phyloP scores from a whole-genome alignment of 2,797 vertebrate genomes.

The Sebastes cheni region DNA sequence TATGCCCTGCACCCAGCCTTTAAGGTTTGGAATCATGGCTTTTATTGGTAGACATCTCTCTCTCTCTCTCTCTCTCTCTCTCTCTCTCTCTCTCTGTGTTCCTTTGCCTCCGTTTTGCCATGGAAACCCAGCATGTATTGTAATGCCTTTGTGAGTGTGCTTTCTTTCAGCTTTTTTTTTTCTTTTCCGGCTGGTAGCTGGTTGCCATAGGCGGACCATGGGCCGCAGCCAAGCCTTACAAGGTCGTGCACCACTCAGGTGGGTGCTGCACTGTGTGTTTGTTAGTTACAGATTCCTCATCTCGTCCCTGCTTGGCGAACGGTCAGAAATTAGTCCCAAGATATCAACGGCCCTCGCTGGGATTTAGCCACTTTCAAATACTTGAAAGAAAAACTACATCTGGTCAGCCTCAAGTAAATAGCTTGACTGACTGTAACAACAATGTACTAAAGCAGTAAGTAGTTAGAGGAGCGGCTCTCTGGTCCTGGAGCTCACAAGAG shows the following conservation, averaged over 20 bases:
- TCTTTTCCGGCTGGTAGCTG: constrained; percentile 59
- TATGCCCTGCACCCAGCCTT: constrained; percentile 36
- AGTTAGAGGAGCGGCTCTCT: constrained; percentile 19
- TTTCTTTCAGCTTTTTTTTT: constrained; percentile 49
- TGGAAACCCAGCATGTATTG: constrained; percentile 81
- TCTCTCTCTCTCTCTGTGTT: constrained; percentile 41
- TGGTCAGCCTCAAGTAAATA: constrained; percentile 36
- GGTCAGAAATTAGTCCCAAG: background rate
- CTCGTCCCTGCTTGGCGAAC: background rate
- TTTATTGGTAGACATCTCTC: constrained; percentile 53
- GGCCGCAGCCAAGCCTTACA: constrained; percentile 59
- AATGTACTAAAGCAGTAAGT: constrained; percentile 19
- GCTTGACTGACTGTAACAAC: constrained; percentile 11
- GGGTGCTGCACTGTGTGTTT: constrained; percentile 44
- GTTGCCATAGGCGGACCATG: constrained; percentile 69
- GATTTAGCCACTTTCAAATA: background rate
- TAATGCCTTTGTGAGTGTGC: constrained; percentile 74
- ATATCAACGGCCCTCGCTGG: background rate
- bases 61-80: constrained; percentile 4
- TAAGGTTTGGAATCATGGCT: constrained; percentile 60
- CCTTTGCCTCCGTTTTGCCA: constrained; percentile 72
- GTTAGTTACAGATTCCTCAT: constrained; percentile 24
- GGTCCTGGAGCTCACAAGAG: constrained; percentile 1
- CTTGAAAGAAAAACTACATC: constrained; percentile 12
- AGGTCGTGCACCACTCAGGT: constrained; percentile 66